Base-by-base conservation (phyloP, 1,140 invertebrate genomes). In the Diploscapter pachys region DNA sequence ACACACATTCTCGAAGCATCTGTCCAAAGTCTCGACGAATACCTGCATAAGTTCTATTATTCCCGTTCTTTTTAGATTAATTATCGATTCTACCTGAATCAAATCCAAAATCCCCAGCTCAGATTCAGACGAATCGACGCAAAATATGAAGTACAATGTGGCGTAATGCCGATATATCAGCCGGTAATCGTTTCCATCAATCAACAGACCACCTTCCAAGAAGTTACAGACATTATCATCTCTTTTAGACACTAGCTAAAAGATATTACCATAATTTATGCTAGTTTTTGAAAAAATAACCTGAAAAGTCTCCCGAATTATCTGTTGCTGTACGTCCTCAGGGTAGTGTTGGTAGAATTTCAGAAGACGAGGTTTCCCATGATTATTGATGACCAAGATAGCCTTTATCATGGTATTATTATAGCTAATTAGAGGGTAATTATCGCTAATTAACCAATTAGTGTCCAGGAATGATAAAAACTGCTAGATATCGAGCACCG, bases 171-270 rank as follows among this genome's bases (percentile, higher is more conserved):
- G 90, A 86, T 99, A 99, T 77, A 99, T 99, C 13, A 99, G 85
- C 87, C 96, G 98, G 86, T 95, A 99, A 87, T 99, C 96, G 4
- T 95, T 95, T 5, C 96, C 96, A 67, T 95, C 96, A 81, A 97
- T 96, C 63, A 97, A 88, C 92, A 92, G 95, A 86, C 96, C 96
- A 57, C 96, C 96, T 89, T 99, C 96, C 62, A 99, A 88, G 88
- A 99, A 99, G 89, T 99, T 99, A 86, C 96, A 99, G 4, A 99
- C 96, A 90, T 98, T 98, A 85, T 99, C 97, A 87, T 99, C 96
- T 81, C 97, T 88, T 86, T 98, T 99, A 0, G 96, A 98, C 0
- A 99, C 96, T 77, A 99, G 87, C 85, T 99, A 31, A 31, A 31
- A 31, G 31, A 31, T 31, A 31, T 31, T 31, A 31, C 31, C 31